Base-by-base conservation (phyloP, 2,888 invertebrate genomes). In the Melipona bicolor region DNA sequence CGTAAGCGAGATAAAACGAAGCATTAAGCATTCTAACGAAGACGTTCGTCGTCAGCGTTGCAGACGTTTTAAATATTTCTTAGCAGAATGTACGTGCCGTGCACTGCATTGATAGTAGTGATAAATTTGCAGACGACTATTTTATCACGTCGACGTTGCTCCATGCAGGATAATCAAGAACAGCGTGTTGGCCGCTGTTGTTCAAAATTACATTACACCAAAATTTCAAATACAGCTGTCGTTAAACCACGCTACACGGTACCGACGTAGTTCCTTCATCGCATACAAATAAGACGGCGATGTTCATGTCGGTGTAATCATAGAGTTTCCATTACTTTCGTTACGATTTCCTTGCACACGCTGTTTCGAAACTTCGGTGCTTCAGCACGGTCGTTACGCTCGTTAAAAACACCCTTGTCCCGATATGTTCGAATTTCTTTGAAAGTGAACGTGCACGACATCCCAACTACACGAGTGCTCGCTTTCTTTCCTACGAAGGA, bases 281-380 rank as follows among this genome's bases (percentile, higher is more conserved):
- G 85, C 85, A 89, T 88, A 86, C 84, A 87, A 89, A 89, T 89
- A 81, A 80, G 81, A 79, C 72, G 74, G 73, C 75, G 74, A 79
- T 83, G 79, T 79, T 74, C 79, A 61, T 77, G 71, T 77, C 68
- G 61, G 74, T 69, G 76, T 82, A 84, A 78, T 84, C 85, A 72
- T 77, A 75, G 81, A 85, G 85, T 84, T 85, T 75, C 76, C 81
- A 77, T 81, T 81, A 70, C 81, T 85, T 85, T 85, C 73, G 74
- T 81, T 83, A 85, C 81, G 78, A 81, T 85, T 84, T 81, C 78
- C 85, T 81, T 68, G 50, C 67, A n/a, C 78, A 24, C 36, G 54
- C 69, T 62, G 75, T 52, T 61, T 61, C 71, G n/a, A 81, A 81
- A 85, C 64, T 84, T 72, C 9, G 73, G 24, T 64, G 54, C 75